Evolutionary conservation across 2,888 invertebrate species (phyloP).

Genomic region (Lepas anatifera): DNA sequence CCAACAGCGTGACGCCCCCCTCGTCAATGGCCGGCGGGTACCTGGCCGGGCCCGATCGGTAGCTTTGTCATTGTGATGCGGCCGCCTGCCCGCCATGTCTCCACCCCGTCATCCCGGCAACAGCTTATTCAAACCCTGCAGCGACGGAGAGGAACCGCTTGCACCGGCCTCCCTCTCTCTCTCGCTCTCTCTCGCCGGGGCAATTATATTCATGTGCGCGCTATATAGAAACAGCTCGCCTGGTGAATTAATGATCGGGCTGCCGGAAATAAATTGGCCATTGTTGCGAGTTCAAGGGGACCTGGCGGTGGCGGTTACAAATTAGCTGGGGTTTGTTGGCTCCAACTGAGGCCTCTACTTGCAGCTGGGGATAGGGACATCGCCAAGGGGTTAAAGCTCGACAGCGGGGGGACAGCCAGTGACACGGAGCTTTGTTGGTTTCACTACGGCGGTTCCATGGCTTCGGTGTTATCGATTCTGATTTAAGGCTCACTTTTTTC

Average conservation of each 20-base stretch:
- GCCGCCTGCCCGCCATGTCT: background rate
- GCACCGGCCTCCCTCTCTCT: too few species aligned
- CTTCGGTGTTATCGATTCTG: too few species aligned
- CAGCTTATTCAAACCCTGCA: background rate
- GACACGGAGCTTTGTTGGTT: too few species aligned
- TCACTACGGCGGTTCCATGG: too few species aligned
- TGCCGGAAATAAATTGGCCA: slow-evolving; percentile 7
- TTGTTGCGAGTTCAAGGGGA: slow-evolving; percentile 7
- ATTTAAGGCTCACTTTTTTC: too few species aligned
- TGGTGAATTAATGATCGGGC: slow-evolving; percentile 4
- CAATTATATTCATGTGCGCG: slow-evolving; percentile 6
- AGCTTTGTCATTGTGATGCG: background rate
- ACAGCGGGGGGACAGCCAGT: too few species aligned
- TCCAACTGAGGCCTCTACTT: too few species aligned
- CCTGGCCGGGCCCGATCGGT: background rate
- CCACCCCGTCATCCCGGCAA: background rate
- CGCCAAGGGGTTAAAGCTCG: too few species aligned
- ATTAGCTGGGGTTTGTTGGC: slow-evolving; percentile 9
- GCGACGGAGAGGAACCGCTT: background rate
- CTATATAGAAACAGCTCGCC: slow-evolving; percentile 6
- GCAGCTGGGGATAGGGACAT: too few species aligned
- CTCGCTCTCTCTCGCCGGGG: too few species aligned
- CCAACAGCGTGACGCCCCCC: background rate
- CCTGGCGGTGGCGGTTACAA: slow-evolving; percentile 2
- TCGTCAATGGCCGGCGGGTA: background rate